Evolutionary conservation across 2,797 vertebrate species (phyloP).

Genomic region (Micropoecilia bifurca): DNA sequence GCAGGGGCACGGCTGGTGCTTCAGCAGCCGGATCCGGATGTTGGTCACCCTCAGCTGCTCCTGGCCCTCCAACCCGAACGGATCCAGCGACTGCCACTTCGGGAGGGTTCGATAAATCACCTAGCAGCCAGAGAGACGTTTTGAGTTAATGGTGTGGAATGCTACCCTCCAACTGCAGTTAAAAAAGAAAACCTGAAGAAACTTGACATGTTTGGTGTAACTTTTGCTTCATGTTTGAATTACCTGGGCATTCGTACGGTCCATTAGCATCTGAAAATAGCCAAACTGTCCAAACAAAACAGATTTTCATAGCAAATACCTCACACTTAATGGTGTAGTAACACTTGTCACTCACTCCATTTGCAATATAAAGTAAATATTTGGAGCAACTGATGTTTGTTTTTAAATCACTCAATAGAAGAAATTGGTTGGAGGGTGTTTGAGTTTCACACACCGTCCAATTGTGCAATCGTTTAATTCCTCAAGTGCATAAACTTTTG

Average conservation of each 20-base stretch:
- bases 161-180: too few relatives aligned
- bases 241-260: background rate
- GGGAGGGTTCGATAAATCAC: conserved; percentile 94
- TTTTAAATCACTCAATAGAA: background rate
- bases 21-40: conserved; percentile 88
- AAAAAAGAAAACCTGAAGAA: background rate
- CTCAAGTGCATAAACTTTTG: background rate
- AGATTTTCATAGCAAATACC: background rate
- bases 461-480: background rate
- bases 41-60: conserved; percentile 92
- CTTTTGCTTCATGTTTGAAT: background rate
- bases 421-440: background rate
- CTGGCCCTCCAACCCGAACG: conserved; percentile 87
- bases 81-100: conserved; percentile 86
- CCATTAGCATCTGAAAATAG: background rate
- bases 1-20: conserved; percentile 89
- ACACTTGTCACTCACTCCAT: conserved; percentile 2
- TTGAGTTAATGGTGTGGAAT: background rate
- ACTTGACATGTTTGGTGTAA: background rate
- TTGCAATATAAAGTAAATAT: background rate
- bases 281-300: background rate
- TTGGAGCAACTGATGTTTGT: background rate
- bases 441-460: background rate
- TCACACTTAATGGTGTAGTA: background rate
- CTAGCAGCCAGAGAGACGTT: conserved; percentile 70